Evolutionary conservation across 2,888 invertebrate genomes (phyloP).

Genomic region (Ornithoptera alexandrae): DNA sequence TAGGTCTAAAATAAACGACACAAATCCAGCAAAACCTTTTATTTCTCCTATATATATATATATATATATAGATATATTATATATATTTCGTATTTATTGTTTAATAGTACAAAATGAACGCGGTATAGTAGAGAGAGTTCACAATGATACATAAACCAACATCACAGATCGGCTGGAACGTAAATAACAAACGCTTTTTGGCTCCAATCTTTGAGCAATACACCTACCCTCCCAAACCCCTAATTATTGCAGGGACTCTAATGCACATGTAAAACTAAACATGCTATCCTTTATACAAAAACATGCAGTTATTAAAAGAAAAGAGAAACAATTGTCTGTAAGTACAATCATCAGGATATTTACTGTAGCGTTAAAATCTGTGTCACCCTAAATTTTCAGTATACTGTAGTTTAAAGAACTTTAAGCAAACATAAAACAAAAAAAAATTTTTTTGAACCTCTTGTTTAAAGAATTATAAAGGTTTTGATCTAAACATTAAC

Average conservation of each 20-base stretch:
- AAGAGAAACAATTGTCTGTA: neutral
- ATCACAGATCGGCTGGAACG: conserved; percentile 51
- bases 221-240: conserved; percentile 14
- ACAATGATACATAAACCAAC: conserved; percentile 31
- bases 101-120: conserved; percentile 20
- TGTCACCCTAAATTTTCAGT: neutral
- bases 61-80: too few species aligned
- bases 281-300: neutral
- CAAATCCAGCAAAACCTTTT: conserved; percentile 17
- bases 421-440: too few species aligned
- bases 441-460: neutral
- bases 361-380: neutral
- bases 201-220: conserved; percentile 53
- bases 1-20: conserved; percentile 2
- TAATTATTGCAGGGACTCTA: conserved; percentile 1
- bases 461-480: neutral
- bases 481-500: too few species aligned
- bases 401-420: neutral
- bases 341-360: conserved; percentile 4
- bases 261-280: conserved; percentile 8
- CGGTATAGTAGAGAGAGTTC: conserved; percentile 12
- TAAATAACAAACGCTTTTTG: conserved; percentile 40
- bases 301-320: conserved; percentile 7
- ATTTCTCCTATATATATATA: conserved; percentile 11
- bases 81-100: conserved; percentile 14